A percentile compares a stretch with the other conserved stretches of the same genome.
phyloP scores from a whole-genome alignment of 2,888 invertebrate genomes.

The Emmelina monodactyla region DNA sequence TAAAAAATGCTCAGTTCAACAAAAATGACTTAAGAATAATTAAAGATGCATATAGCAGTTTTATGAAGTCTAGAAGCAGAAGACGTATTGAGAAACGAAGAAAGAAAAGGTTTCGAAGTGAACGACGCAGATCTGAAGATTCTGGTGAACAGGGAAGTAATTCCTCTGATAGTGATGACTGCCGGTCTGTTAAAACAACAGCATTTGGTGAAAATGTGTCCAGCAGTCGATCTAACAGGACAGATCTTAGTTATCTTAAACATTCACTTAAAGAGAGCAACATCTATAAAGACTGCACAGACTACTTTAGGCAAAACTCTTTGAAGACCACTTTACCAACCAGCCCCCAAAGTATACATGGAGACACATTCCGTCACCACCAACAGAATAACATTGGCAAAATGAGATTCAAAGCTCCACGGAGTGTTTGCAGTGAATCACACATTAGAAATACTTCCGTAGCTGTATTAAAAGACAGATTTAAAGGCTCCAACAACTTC shows the following conservation, averaged over 20 bases:
- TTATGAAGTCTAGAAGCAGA: slow-evolving; percentile 30
- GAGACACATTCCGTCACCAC: neutral
- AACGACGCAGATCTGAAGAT: slow-evolving; percentile 28
- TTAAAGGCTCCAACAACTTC: slow-evolving; percentile 31
- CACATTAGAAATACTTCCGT: slow-evolving; percentile 11
- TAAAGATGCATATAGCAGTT: slow-evolving; percentile 29
- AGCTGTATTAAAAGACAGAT: slow-evolving; percentile 29
- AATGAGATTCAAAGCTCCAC: slow-evolving; percentile 4
- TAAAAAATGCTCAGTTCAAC: slow-evolving; percentile 31
- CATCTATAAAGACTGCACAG: slow-evolving; percentile 25
- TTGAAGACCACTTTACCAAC: slow-evolving; percentile 23
- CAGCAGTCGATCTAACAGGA: slow-evolving; percentile 25
- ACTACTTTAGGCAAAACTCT: slow-evolving; percentile 24
- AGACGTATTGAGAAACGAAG: slow-evolving; percentile 26
- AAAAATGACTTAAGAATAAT: slow-evolving; percentile 32
- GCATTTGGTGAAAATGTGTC: slow-evolving; percentile 22
- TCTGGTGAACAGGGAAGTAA: slow-evolving; percentile 42
- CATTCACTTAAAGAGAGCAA: slow-evolving; percentile 22
- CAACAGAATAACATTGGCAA: too few species aligned
- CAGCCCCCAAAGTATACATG: neutral
- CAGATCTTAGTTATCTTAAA: slow-evolving; percentile 22
- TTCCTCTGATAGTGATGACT: slow-evolving; percentile 44
- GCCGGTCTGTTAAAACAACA: slow-evolving; percentile 27
- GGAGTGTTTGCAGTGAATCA: slow-evolving; percentile 11
- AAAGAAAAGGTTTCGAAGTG: slow-evolving; percentile 18